phyloP scores from a whole-genome alignment of 2,888 invertebrate species.

The Deroplatys truncata region DNA sequence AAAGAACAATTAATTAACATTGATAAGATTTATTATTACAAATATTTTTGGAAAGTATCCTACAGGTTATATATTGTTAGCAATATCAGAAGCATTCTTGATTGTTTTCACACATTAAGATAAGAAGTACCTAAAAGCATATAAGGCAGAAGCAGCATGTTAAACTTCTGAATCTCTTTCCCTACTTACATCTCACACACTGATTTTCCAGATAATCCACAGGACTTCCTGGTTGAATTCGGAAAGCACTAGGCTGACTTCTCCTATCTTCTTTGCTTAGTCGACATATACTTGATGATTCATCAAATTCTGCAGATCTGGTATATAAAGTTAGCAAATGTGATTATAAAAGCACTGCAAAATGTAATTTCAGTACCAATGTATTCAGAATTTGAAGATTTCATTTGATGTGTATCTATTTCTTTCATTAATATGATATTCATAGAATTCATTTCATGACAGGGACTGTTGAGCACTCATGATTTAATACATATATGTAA shows the following conservation, averaged over 20 bases:
- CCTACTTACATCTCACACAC: slow-evolving; percentile 46
- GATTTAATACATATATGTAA: too few relatives aligned
- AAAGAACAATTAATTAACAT: too few relatives aligned
- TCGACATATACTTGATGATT: slow-evolving; percentile 44
- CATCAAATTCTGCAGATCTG: slow-evolving; percentile 51
- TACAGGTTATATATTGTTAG: too few relatives aligned
- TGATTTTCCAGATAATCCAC: slow-evolving; percentile 53
- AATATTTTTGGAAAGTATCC: too few relatives aligned
- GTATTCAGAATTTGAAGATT: neutral
- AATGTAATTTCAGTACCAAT: neutral
- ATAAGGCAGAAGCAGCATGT: too few relatives aligned
- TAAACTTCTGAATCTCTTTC: neutral
- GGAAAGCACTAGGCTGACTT: slow-evolving; percentile 49
- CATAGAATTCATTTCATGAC: too few relatives aligned
- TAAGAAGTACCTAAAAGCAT: too few relatives aligned
- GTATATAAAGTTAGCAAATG: neutral
- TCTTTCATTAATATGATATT: neutral
- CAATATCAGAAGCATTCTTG: too few relatives aligned
- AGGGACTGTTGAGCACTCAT: too few relatives aligned
- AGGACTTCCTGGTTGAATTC: slow-evolving; percentile 41
- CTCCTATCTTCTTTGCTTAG: slow-evolving; percentile 50
- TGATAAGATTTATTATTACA: too few relatives aligned
- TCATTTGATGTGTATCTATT: neutral
- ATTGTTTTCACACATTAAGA: too few relatives aligned
- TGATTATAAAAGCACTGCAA: neutral